phyloP scores from a whole-genome alignment of 2,797 vertebrate genomes.

The Chelon labrosus region DNA sequence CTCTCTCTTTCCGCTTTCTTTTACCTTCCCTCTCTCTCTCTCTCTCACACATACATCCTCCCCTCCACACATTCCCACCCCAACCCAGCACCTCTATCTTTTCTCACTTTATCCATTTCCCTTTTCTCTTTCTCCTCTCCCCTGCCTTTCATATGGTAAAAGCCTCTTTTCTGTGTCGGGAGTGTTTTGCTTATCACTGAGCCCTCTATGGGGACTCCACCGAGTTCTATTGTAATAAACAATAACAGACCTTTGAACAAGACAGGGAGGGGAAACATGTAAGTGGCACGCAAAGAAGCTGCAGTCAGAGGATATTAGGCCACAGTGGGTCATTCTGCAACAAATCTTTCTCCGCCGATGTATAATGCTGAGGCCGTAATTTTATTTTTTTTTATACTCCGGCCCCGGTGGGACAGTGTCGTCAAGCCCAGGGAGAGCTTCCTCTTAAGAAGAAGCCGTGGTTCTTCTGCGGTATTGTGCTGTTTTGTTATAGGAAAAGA shows the following conservation, averaged over 20 bases:
- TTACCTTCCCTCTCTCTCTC: not conserved
- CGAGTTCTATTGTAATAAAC: slow-evolving; percentile 70
- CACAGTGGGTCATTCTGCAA: slow-evolving; percentile 53
- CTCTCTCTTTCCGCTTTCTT: slow-evolving; percentile 22
- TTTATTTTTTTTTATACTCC: not conserved
- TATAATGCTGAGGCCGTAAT: slow-evolving; percentile 16
- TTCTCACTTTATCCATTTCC: slow-evolving; percentile 57
- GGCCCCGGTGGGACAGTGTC: no score
- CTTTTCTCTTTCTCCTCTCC: slow-evolving; percentile 31
- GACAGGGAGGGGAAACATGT: slow-evolving; percentile 68
- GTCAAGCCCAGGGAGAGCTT: no score
- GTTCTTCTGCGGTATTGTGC: slow-evolving; percentile 30
- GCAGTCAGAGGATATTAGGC: slow-evolving; percentile 62
- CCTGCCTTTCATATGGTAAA: slow-evolving; percentile 75
- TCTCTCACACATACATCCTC: slow-evolving; percentile 10
- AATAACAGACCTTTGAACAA: slow-evolving; percentile 72
- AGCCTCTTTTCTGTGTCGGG: slow-evolving; percentile 62
- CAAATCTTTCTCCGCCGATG: slow-evolving; percentile 21
- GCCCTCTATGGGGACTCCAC: slow-evolving; percentile 64
- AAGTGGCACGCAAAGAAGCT: slow-evolving; percentile 54
- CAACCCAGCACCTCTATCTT: slow-evolving; percentile 59
- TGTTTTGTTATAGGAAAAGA: slow-evolving; percentile 49
- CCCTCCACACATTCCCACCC: slow-evolving; percentile 24
- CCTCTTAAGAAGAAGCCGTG: not conserved
- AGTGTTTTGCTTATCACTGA: slow-evolving; percentile 72